A percentile compares a stretch with the other conserved stretches of the same genome.
phyloP scores from a whole-genome alignment of 2,113 vertebrate species.

The Cynopterus brachyotis region DNA sequence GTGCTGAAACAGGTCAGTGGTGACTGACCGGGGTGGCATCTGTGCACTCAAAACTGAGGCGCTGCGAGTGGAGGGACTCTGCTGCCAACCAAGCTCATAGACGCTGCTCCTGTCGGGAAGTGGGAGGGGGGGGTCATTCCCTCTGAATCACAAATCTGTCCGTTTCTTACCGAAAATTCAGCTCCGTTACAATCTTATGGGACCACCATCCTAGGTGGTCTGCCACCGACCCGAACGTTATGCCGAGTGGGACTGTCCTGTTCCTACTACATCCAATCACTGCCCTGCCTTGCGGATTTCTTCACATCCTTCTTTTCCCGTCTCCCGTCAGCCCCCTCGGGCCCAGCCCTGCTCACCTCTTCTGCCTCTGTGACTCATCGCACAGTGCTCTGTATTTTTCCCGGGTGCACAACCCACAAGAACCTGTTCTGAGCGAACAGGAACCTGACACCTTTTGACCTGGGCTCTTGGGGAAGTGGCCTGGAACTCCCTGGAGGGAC shows the following conservation, averaged over 20 bases:
- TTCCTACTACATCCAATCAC: rapidly evolving
- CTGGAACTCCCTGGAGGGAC: not conserved
- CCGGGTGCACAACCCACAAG: not conserved
- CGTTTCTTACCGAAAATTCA: not conserved
- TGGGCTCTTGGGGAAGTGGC: not conserved
- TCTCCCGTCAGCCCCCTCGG: rapidly evolving
- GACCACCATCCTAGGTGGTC: rapidly evolving
- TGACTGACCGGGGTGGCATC: not conserved
- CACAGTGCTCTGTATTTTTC: not conserved
- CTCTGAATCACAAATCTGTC: not conserved
- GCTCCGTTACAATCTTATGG: not conserved
- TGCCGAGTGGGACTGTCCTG: not conserved
- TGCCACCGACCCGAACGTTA: not conserved
- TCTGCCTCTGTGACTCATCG: not conserved
- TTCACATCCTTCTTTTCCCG: not conserved
- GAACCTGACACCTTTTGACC: constrained; percentile 15
- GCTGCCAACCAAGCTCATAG: not conserved
- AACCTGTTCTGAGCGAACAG: not conserved
- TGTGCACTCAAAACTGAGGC: not conserved
- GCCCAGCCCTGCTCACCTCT: not conserved
- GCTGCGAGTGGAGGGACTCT: not conserved
- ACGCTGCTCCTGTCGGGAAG: not conserved
- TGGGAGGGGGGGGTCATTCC: too few species aligned
- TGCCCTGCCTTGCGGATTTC: not conserved
- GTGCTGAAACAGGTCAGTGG: not conserved